Percentiles rank a stretch among this genome's conserved stretches.
Evolutionary conservation across 2,113 vertebrate species (phyloP).

Genomic region (Phalacrocorax brasilianus): DNA sequence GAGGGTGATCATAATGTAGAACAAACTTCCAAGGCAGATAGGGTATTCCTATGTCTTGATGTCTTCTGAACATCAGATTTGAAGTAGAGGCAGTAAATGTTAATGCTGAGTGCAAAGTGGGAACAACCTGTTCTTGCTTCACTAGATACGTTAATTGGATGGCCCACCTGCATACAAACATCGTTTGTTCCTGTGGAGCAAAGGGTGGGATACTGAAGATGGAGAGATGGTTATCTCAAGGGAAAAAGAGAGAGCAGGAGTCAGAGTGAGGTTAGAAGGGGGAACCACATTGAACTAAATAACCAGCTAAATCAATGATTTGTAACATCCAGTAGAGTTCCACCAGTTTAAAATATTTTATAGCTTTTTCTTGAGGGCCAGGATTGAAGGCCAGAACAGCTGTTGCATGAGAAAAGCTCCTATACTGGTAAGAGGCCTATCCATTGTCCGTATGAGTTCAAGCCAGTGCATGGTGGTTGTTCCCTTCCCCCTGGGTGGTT

Average conservation of each 20-base stretch:
- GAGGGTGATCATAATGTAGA: not conserved
- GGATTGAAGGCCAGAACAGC: not conserved
- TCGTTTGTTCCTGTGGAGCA: accelerated
- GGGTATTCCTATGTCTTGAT: not conserved
- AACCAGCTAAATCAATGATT: not conserved
- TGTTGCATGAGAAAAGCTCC: not conserved
- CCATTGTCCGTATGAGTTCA: accelerated
- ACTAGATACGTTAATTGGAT: not conserved
- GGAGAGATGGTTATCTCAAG: not conserved
- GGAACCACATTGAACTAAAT: not conserved
- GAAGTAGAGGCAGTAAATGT: not conserved
- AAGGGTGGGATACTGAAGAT: not conserved
- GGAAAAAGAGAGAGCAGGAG: not conserved
- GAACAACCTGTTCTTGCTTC: not conserved
- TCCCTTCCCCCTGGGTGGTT: not conserved
- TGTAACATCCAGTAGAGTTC: not conserved
- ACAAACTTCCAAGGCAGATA: not conserved
- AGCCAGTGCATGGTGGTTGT: accelerated
- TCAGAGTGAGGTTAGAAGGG: not conserved
- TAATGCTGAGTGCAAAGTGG: not conserved
- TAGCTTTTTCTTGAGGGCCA: not conserved
- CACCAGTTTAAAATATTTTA: not conserved
- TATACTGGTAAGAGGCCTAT: not conserved
- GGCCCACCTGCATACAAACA: not conserved
- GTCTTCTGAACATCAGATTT: not conserved